phyloP scores from a whole-genome alignment of 2,888 invertebrate genomes.

The Hirtodrosophila histrioides region DNA sequence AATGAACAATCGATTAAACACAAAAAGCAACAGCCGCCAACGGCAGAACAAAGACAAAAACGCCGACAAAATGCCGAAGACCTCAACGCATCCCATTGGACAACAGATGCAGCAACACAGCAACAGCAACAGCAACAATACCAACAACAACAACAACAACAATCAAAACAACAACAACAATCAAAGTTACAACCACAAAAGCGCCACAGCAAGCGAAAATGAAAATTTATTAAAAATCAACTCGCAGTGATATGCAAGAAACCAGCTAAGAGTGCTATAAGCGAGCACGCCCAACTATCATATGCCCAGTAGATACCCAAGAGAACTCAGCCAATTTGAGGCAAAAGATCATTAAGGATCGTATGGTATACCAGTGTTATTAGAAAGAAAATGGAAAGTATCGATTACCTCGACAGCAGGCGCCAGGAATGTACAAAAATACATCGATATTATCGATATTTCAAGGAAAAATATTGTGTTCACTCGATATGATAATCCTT shows the following conservation, averaged over 20 bases:
- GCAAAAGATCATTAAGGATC: too few species aligned
- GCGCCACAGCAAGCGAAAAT: conserved; percentile 47
- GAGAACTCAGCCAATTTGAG: too few species aligned
- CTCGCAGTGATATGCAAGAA: conserved; percentile 61
- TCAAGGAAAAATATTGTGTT: too few species aligned
- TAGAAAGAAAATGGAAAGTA: too few species aligned
- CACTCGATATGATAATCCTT: too few species aligned
- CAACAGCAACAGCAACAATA: conserved; percentile 23
- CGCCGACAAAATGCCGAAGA: conserved; percentile 63
- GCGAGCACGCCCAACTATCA: conserved; percentile 1
- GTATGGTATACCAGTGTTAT: too few species aligned
- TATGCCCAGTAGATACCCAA: conserved; percentile 1
- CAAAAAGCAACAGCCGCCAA: conserved; percentile 65
- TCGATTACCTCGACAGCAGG: too few species aligned
- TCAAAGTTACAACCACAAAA: conserved; percentile 23
- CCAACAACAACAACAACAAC: conserved; percentile 21
- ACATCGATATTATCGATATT: too few species aligned
- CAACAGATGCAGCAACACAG: conserved; percentile 49
- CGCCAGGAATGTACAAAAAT: too few species aligned
- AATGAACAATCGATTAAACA: conserved; percentile 80
- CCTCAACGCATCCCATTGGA: conserved; percentile 49
- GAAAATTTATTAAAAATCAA: conserved; percentile 74
- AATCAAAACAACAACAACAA: conserved; percentile 16
- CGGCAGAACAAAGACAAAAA: conserved; percentile 69
- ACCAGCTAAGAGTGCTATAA: conserved; percentile 18